Percentiles rank a stretch among this genome's conserved stretches.
Conservation (phyloP, 2,113 vertebrate genomes). For the Machaerirhynchus nigripectus region DNA sequence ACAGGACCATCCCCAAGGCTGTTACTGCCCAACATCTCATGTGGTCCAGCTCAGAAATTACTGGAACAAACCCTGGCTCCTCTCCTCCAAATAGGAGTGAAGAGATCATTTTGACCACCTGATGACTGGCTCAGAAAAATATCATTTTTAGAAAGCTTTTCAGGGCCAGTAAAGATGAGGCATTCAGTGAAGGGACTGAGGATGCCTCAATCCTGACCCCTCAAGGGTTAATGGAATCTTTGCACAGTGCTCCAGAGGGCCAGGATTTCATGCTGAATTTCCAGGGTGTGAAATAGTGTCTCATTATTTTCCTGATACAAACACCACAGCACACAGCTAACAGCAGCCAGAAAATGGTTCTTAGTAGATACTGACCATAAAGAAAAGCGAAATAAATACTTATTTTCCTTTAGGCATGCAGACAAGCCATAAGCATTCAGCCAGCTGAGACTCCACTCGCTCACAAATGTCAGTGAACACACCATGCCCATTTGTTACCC, state of each 20-base stretch:
- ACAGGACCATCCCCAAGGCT: not conserved
- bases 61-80: not conserved
- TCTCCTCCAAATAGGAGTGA: not conserved
- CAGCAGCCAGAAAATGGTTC: not conserved
- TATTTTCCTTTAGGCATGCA: constrained; percentile 6
- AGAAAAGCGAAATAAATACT: constrained; percentile 4
- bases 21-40: not conserved
- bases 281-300: not conserved
- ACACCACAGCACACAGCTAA: not conserved
- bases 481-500: not conserved
- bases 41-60: not conserved
- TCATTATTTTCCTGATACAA: not conserved
- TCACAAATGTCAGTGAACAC: not conserved
- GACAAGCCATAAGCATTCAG: not conserved
- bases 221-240: not conserved
- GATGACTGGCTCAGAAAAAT: not conserved
- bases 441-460: not conserved
- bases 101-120: not conserved
- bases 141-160: not conserved
- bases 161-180: not conserved
- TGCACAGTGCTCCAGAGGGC: not conserved
- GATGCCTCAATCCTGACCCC: not conserved
- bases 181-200: not conserved
- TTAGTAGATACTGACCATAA: constrained; percentile 5
- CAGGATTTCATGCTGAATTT: not conserved